A percentile compares a stretch with the other conserved stretches of the same genome.
Evolutionary conservation across 1,140 invertebrate genomes (phyloP).

Genomic region (Physella acuta): DNA sequence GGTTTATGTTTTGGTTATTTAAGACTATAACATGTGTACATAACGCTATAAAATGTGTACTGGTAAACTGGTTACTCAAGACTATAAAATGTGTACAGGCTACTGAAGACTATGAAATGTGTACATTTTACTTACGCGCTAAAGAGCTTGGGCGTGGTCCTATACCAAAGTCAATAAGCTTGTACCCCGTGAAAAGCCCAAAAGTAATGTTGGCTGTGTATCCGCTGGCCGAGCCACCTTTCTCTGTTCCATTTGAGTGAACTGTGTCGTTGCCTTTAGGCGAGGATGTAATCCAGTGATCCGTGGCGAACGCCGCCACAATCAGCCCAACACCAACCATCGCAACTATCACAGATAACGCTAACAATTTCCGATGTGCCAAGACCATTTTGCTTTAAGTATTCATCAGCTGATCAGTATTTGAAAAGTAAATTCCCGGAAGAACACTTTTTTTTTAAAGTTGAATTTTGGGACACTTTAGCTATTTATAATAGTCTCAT

Average conservation of each 20-base stretch:
- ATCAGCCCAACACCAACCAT: constrained; percentile 80
- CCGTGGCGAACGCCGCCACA: constrained; percentile 80
- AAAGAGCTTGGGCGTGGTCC: not conserved
- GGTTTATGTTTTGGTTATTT: too few species aligned
- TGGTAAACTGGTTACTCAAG: too few species aligned
- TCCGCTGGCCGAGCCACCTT: not conserved
- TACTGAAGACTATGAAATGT: too few species aligned
- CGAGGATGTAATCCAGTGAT: constrained; percentile 73
- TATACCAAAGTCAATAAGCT: constrained; percentile 6
- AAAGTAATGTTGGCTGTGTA: constrained; percentile 3
- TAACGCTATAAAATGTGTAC: too few species aligned
- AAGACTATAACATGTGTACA: too few species aligned
- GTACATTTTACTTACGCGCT: constrained; percentile 5
- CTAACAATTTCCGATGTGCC: constrained; percentile 62
- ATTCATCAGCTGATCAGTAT: too few species aligned
- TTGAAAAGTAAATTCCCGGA: too few species aligned
- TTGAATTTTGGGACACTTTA: too few species aligned
- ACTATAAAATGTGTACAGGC: too few species aligned
- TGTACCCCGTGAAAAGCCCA: constrained; percentile 18
- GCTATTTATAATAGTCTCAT: too few species aligned
- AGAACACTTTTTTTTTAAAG: too few species aligned
- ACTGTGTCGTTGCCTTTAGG: constrained; percentile 5
- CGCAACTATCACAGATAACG: constrained; percentile 84
- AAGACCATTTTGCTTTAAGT: too few species aligned
- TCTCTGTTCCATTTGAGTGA: not conserved